Conservation (phyloP, 2,797 vertebrate genomes). For the Austrolebias charrua region DNA sequence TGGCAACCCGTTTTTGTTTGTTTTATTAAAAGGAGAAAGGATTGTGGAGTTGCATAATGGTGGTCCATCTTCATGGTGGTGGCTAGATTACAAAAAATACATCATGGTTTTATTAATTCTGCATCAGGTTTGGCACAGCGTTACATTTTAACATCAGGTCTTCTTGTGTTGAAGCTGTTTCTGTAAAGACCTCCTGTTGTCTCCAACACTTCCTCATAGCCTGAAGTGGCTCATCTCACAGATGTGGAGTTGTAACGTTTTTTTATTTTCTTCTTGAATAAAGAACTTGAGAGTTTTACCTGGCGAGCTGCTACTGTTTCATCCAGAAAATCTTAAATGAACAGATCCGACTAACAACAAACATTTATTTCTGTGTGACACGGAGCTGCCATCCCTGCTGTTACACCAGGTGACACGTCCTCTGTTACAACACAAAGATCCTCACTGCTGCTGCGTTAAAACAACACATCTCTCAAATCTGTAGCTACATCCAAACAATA, state of each 20-base stretch:
- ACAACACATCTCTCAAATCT: too few relatives aligned
- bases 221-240: background rate
- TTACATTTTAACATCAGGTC: background rate
- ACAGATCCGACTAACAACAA: background rate
- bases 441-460: too few relatives aligned
- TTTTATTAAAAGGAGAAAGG: background rate
- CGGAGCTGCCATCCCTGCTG: background rate
- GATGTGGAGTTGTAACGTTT: background rate
- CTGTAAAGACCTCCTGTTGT: constrained; percentile 5
- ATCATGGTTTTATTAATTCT: background rate
- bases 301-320: too few relatives aligned
- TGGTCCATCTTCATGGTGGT: background rate
- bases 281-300: too few relatives aligned
- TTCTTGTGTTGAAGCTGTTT: background rate
- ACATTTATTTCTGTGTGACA: background rate
- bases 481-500: too few relatives aligned
- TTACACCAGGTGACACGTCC: background rate
- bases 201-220: too few relatives aligned
- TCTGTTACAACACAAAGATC: background rate
- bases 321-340: too few relatives aligned
- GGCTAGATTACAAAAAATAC: too few relatives aligned
- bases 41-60: background rate
- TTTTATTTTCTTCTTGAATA: background rate
- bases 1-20: background rate
- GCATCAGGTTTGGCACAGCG: background rate